A percentile compares a stretch with the other conserved stretches of the same genome.
Evolutionary conservation across 2,113 vertebrate genomes (phyloP).

Genomic region (Campylorhamphus procurvoides): DNA sequence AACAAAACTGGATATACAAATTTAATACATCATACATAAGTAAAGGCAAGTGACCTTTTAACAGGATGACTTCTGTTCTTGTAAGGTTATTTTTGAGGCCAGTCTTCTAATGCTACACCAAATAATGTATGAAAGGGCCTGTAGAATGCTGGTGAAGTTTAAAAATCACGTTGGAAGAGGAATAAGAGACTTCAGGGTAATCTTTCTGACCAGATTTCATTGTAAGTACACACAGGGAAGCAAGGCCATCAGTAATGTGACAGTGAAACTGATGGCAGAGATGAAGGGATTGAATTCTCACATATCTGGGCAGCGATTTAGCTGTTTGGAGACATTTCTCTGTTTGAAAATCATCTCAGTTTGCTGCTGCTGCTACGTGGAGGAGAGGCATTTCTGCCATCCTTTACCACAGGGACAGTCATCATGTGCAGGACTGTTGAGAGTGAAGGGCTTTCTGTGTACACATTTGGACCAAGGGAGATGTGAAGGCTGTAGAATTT

Average conservation of each 20-base stretch:
- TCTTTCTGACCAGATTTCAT: background rate
- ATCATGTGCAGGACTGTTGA: background rate
- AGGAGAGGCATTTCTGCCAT: background rate
- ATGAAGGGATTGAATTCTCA: background rate
- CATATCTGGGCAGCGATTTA: accelerated
- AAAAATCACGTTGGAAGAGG: background rate
- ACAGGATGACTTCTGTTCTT: slow-evolving; percentile 11
- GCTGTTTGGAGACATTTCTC: background rate
- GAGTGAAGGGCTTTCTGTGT: background rate
- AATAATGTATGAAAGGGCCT: background rate
- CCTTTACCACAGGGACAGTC: background rate
- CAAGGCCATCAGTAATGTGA: background rate
- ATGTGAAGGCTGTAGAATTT: background rate
- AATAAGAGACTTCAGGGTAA: background rate
- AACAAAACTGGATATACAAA: background rate
- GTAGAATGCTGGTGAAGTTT: background rate
- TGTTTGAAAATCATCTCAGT: background rate
- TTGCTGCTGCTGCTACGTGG: accelerated
- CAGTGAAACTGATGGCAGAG: background rate
- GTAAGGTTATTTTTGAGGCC: background rate
- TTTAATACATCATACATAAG: slow-evolving; percentile 33
- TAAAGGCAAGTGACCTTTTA: slow-evolving; percentile 44
- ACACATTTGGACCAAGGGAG: background rate
- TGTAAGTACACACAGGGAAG: background rate
- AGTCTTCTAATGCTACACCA: background rate